Evolutionary conservation across 2,888 invertebrate genomes (phyloP).

Genomic region (Vanessa cardui): DNA sequence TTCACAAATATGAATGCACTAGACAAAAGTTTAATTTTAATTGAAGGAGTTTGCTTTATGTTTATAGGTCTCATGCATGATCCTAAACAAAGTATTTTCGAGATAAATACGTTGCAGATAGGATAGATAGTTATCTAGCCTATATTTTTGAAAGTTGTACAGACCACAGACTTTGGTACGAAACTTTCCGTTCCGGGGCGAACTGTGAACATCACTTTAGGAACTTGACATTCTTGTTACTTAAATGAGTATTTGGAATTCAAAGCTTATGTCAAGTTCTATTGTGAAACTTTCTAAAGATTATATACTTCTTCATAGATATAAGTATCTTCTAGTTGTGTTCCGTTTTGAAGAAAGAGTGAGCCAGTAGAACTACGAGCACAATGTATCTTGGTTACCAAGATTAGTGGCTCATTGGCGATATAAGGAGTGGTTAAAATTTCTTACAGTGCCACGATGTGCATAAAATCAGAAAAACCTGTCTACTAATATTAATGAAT

Average conservation of each 20-base stretch:
- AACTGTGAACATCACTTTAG: constrained; percentile 2
- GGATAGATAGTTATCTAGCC: not conserved
- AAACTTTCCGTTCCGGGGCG: constrained; percentile 13
- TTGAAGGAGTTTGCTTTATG: no score
- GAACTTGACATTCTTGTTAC: not conserved
- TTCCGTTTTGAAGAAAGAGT: no score
- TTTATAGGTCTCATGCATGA: not conserved
- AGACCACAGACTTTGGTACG: not conserved
- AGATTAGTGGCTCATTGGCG: no score
- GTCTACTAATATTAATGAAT: no score
- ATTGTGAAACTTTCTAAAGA: not conserved
- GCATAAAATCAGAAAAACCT: no score
- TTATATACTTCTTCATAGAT: not conserved
- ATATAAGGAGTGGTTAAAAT: no score
- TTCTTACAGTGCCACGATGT: no score
- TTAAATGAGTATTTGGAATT: not conserved
- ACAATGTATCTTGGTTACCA: no score
- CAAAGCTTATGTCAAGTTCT: not conserved
- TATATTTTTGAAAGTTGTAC: not conserved
- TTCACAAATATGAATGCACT: no score
- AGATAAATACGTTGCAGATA: not conserved
- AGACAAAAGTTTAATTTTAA: no score
- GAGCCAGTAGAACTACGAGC: no score
- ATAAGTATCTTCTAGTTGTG: no score
- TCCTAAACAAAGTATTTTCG: not conserved